phyloP scores from a whole-genome alignment of 2,888 invertebrate genomes.

The Eilema griseolum region DNA sequence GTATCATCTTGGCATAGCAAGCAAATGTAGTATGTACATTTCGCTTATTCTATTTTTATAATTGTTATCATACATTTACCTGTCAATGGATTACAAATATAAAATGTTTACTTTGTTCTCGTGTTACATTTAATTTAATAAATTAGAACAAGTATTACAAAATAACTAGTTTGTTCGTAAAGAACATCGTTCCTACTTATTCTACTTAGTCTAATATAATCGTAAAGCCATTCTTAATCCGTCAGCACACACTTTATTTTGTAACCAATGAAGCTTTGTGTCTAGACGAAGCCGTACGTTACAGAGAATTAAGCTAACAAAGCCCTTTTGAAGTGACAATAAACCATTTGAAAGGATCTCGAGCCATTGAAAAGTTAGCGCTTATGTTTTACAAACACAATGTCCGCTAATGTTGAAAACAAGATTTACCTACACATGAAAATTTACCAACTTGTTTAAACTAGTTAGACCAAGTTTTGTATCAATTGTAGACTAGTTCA shows the following conservation, averaged over 20 bases:
- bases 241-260: constrained; percentile 45
- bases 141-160: background rate
- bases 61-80: too few relatives aligned
- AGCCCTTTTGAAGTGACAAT: constrained; percentile 58
- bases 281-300: constrained; percentile 78
- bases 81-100: background rate
- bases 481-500: too few relatives aligned
- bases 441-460: background rate
- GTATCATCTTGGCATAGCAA: too few relatives aligned
- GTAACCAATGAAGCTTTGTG: constrained; percentile 55
- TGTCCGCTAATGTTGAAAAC: constrained; percentile 10
- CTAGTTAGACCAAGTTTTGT: background rate
- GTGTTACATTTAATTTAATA: background rate
- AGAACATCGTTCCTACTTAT: constrained; percentile 7
- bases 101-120: background rate
- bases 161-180: background rate
- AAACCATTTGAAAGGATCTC: constrained; percentile 47
- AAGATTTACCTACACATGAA: background rate
- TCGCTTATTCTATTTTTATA: too few relatives aligned
- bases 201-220: constrained; percentile 34
- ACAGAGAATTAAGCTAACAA: constrained; percentile 62
- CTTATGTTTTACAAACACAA: constrained; percentile 30
- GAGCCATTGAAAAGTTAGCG: constrained; percentile 30
- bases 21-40: too few relatives aligned
- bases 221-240: constrained; percentile 44